These are phyloP conservation scores for Pristionchus japonicus DNA, from an alignment of 2,888 invertebrate species.

Conservation along the genomic window DNA sequence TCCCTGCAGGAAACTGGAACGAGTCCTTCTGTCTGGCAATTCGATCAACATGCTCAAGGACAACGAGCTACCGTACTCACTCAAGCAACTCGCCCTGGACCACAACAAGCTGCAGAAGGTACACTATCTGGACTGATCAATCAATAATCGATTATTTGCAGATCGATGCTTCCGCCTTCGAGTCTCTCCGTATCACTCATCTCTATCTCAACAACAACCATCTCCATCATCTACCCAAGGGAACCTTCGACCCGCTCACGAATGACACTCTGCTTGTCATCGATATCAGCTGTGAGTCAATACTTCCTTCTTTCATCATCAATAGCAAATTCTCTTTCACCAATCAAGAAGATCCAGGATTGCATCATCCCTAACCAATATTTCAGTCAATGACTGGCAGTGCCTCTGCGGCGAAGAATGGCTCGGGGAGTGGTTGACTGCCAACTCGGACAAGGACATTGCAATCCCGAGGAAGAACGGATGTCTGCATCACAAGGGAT, in stretches of 20 bases:
- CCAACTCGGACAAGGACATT: conserved; percentile 62
- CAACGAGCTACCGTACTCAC: conserved; percentile 57
- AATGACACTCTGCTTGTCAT: conserved; percentile 63
- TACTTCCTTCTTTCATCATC: too few relatives aligned
- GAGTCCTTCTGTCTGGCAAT: conserved; percentile 77
- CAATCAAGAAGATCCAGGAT: too few relatives aligned
- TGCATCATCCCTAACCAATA: neutral
- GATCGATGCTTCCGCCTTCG: conserved; percentile 65
- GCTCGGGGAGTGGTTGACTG: conserved; percentile 69
- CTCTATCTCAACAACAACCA: conserved; percentile 71
- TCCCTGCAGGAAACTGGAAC: conserved; percentile 71
- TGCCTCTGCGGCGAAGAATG: conserved; percentile 72
- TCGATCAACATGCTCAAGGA: conserved; percentile 51
- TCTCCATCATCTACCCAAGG: conserved; percentile 66
- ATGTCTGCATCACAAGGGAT: neutral
- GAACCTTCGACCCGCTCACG: conserved; percentile 65
- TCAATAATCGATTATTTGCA: neutral
- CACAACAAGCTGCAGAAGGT: conserved; percentile 56
- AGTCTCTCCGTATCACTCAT: conserved; percentile 60
- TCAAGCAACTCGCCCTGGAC: conserved; percentile 56
- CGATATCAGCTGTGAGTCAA: conserved; percentile 70
- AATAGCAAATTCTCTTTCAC: neutral
- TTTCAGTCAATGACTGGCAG: conserved; percentile 70
- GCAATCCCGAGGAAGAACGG: conserved; percentile 51
- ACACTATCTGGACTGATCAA: neutral